phyloP scores from a whole-genome alignment of 2,888 invertebrate genomes.

The Drosophila imparisetae region DNA sequence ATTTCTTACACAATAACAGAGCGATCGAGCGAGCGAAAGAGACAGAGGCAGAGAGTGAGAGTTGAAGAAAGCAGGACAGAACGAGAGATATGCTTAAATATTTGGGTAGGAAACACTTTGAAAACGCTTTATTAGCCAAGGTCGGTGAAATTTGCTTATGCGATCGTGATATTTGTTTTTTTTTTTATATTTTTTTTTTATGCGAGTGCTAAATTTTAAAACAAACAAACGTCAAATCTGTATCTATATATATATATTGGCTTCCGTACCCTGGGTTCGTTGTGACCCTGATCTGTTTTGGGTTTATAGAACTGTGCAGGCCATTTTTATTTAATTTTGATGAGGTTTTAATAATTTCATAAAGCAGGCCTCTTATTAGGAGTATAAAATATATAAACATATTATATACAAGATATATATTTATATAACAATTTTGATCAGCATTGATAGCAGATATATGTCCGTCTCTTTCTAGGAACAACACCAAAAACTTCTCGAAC shows the following conservation, averaged over 20 bases:
- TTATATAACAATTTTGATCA: neutral
- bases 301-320: constrained; percentile 36
- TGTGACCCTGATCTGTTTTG: constrained; percentile 48
- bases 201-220: constrained; percentile 44
- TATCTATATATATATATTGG: neutral
- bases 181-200: constrained; percentile 17
- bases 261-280: neutral
- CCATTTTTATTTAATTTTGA: constrained; percentile 15
- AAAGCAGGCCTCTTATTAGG: neutral
- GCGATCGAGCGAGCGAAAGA: neutral
- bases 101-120: constrained; percentile 18
- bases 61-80: neutral
- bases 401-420: neutral
- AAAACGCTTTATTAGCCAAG: constrained; percentile 69
- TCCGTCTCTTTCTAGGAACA: neutral
- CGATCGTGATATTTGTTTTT: constrained; percentile 8
- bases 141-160: constrained; percentile 54
- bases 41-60: neutral
- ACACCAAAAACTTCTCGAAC: neutral
- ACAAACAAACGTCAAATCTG: constrained; percentile 25
- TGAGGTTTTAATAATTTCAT: neutral
- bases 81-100: neutral
- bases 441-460: neutral
- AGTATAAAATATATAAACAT: neutral
- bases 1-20: constrained; percentile 50